These are phyloP conservation scores for Sparus aurata DNA, from an alignment of 2,797 vertebrate species.

Conservation along the genomic window DNA sequence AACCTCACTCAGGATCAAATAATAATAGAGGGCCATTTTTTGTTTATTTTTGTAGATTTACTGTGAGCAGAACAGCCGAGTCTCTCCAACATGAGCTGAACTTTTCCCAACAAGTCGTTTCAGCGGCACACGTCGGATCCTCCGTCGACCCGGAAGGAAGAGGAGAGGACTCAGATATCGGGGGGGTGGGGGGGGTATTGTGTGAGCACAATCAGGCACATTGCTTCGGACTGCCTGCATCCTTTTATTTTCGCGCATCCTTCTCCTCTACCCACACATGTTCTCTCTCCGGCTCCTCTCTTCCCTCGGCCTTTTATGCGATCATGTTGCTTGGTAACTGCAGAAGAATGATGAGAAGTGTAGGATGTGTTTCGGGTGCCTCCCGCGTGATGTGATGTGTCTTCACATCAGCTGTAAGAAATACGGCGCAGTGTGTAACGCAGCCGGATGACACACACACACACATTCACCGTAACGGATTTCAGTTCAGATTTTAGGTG, in stretches of 20 bases:
- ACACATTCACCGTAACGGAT: background rate
- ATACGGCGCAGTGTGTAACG: slow-evolving; percentile 7
- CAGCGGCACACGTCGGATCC: background rate
- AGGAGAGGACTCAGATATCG: slow-evolving; percentile 16
- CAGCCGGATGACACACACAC: background rate
- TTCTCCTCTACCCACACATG: slow-evolving; percentile 81
- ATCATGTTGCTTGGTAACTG: slow-evolving; percentile 85
- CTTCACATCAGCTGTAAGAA: slow-evolving; percentile 70
- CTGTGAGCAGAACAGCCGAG: background rate
- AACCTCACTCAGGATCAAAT: background rate
- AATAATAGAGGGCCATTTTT: background rate
- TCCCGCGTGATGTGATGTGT: slow-evolving; percentile 65
- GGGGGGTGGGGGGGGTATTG: background rate
- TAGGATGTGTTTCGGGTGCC: slow-evolving; percentile 70
- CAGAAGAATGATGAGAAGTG: slow-evolving; percentile 76
- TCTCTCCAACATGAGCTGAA: background rate
- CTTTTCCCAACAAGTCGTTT: background rate
- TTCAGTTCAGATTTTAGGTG: slow-evolving; percentile 5
- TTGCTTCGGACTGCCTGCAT: slow-evolving; percentile 58
- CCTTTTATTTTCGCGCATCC: slow-evolving; percentile 70
- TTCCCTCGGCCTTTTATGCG: slow-evolving; percentile 69
- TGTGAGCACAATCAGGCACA: slow-evolving; percentile 37
- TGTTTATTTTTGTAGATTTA: background rate
- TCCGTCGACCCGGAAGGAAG: slow-evolving; percentile 14
- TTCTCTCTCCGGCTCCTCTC: slow-evolving; percentile 68